Evolutionary conservation across 2,113 vertebrate species (phyloP).

Genomic region (Smithornis capensis): DNA sequence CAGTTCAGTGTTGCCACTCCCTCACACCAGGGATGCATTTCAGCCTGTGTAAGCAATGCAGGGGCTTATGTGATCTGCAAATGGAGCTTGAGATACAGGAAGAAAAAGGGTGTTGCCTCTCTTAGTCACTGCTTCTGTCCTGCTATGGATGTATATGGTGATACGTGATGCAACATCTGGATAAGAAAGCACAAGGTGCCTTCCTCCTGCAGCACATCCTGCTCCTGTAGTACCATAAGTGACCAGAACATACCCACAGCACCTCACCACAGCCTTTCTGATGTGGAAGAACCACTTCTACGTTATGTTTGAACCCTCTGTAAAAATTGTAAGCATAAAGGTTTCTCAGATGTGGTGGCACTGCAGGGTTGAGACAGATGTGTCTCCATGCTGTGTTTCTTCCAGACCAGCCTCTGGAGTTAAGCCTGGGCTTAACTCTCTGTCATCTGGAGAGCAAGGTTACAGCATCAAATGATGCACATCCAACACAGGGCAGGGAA

Average conservation of each 20-base stretch:
- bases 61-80: not conserved
- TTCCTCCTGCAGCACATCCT: not conserved
- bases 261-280: not conserved
- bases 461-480: constrained; percentile 9
- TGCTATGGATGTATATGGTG: not conserved
- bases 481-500: not conserved
- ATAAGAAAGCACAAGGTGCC: not conserved
- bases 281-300: not conserved
- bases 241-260: not conserved
- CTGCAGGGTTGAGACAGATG: not conserved
- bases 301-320: accelerated
- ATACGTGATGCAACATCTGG: not conserved
- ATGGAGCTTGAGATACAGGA: not conserved
- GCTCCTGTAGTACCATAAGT: not conserved
- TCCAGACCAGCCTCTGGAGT: not conserved
- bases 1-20: not conserved
- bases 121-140: not conserved
- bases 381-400: not conserved
- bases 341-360: not conserved
- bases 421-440: not conserved
- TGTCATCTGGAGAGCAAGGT: not conserved
- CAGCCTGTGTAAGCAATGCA: not conserved
- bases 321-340: not conserved
- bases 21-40: not conserved
- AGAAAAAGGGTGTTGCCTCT: not conserved